These are phyloP conservation scores for Glyphotaelius pellucidus DNA, from an alignment of 2,888 invertebrate genomes.

Conservation along the genomic window DNA sequence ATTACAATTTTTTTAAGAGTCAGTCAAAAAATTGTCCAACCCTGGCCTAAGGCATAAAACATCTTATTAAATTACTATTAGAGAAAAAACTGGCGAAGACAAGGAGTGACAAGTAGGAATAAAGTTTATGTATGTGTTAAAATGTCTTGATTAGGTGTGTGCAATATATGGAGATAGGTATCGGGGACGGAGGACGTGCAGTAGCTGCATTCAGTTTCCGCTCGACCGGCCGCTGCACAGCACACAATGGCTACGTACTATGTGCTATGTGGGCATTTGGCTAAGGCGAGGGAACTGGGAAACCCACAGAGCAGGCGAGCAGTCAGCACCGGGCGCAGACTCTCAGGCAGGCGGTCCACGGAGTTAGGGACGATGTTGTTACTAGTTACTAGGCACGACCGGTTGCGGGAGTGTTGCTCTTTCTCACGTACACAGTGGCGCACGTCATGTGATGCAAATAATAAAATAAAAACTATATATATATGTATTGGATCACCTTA, in stretches of 20 bases:
- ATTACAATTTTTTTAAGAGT: too few species aligned
- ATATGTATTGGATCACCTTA: too few species aligned
- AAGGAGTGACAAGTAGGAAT: not conserved
- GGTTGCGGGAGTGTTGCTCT: not conserved
- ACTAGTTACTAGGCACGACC: not conserved
- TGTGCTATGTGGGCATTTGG: not conserved
- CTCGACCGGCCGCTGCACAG: not conserved
- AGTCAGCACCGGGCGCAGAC: not conserved
- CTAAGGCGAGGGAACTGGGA: not conserved
- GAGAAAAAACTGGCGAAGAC: not conserved
- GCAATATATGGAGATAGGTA: not conserved
- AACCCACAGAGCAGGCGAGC: conserved; percentile 4
- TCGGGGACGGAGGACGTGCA: conserved; percentile 2
- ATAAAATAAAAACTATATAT: too few species aligned
- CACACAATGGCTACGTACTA: not conserved
- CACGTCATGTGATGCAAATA: not conserved
- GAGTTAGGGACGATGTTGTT: not conserved
- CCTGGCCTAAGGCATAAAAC: too few species aligned
- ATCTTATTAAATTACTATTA: not conserved
- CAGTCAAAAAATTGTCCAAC: too few species aligned
- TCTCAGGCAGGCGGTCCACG: too few species aligned
- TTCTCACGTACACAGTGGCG: conserved; percentile 9
- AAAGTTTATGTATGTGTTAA: not conserved
- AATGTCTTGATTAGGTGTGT: not conserved
- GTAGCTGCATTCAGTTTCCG: conserved; percentile 49